phyloP scores from a whole-genome alignment of 2,113 vertebrate species.

The Climacteris rufus region DNA sequence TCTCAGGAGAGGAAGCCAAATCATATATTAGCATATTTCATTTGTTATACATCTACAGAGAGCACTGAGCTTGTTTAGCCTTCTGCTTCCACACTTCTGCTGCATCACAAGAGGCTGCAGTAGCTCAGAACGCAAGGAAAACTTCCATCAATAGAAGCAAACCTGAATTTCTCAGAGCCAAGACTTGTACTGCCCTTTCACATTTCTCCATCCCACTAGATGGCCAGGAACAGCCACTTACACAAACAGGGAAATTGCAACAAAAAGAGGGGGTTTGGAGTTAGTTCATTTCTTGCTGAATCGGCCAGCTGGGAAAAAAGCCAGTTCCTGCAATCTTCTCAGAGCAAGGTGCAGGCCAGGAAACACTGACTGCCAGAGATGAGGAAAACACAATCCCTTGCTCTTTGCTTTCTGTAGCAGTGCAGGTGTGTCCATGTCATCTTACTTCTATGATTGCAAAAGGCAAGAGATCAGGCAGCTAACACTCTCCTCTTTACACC shows the following conservation, averaged over 20 bases:
- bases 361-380: not conserved
- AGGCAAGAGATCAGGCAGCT: not conserved
- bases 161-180: not conserved
- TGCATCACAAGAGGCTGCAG: not conserved
- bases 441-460: not conserved
- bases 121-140: not conserved
- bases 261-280: not conserved
- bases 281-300: not conserved
- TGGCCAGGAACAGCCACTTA: not conserved
- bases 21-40: not conserved
- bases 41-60: not conserved
- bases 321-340: not conserved
- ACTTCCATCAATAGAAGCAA: not conserved
- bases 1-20: not conserved
- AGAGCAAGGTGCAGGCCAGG: conserved; percentile 13
- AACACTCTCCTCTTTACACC: not conserved
- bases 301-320: conserved; percentile 10
- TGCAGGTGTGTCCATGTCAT: not conserved
- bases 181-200: not conserved
- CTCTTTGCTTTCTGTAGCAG: not conserved
- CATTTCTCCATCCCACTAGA: not conserved
- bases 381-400: not conserved
- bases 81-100: not conserved
- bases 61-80: not conserved
- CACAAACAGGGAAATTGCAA: not conserved